phyloP scores from a whole-genome alignment of 2,113 vertebrate species.

The Uria aalge region DNA sequence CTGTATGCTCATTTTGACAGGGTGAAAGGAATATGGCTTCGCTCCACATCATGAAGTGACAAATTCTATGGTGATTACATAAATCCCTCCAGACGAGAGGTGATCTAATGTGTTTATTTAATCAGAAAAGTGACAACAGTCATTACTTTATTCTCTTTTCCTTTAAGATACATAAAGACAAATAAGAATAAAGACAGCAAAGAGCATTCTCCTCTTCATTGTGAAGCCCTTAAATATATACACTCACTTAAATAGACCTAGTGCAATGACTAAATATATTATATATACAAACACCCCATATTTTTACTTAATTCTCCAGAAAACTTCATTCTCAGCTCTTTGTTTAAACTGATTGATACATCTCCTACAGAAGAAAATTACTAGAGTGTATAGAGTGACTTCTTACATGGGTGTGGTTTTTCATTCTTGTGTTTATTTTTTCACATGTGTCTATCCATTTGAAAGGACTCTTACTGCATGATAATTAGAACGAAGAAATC shows the following conservation, averaged over 20 bases:
- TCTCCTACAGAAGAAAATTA: not conserved
- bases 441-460: not conserved
- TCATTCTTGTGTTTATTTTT: not conserved
- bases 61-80: not conserved
- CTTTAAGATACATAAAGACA: not conserved
- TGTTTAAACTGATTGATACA: not conserved
- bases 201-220: not conserved
- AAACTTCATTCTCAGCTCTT: not conserved
- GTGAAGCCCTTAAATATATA: not conserved
- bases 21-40: not conserved
- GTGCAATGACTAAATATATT: not conserved
- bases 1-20: not conserved
- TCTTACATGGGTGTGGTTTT: not conserved
- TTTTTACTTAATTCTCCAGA: not conserved
- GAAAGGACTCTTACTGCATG: not conserved
- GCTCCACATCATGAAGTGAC: not conserved
- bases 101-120: not conserved
- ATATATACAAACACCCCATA: not conserved
- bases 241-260: not conserved
- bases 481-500: not conserved
- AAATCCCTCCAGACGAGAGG: not conserved
- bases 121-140: not conserved
- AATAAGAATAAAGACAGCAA: not conserved
- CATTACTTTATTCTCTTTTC: not conserved
- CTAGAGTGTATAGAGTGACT: not conserved